Evolutionary conservation across 1,140 invertebrate species (phyloP).

Genomic region (Ostrea denselamellosa): DNA sequence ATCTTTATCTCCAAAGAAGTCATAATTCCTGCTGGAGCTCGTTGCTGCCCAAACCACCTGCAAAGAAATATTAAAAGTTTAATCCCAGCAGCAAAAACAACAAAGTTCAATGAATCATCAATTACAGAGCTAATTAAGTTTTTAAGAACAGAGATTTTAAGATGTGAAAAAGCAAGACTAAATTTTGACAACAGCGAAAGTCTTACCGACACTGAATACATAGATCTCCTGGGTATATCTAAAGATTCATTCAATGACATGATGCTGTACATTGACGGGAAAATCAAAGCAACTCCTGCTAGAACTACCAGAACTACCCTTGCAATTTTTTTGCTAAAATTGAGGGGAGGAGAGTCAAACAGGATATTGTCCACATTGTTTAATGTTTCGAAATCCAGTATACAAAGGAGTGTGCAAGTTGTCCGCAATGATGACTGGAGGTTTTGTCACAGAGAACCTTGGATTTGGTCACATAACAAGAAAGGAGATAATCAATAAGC

Average conservation of each 20-base stretch:
- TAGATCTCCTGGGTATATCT: not conserved
- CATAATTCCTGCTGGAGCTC: slow-evolving; percentile 3
- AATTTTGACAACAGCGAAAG: not conserved
- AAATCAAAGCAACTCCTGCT: not conserved
- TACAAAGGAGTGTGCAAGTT: too few species aligned
- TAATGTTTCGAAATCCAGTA: too few species aligned
- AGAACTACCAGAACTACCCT: not conserved
- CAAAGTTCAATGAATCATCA: not conserved
- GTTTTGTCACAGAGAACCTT: too few species aligned
- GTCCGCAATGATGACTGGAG: too few species aligned
- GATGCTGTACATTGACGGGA: not conserved
- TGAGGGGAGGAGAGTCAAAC: slow-evolving; percentile 27
- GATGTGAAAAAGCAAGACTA: not conserved
- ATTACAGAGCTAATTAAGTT: not conserved
- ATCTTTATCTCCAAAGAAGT: slow-evolving; percentile 3
- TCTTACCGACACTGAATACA: not conserved
- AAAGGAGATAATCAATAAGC: too few species aligned
- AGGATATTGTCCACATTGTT: too few species aligned
- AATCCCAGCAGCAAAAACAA: not conserved
- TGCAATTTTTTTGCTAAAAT: not conserved
- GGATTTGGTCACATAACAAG: too few species aligned
- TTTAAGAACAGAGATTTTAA: not conserved
- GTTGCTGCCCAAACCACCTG: slow-evolving; percentile 37
- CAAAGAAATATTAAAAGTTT: not conserved
- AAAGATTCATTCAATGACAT: not conserved